Evolutionary conservation across 2,797 vertebrate genomes (phyloP).

Genomic region (Nasua narica): DNA sequence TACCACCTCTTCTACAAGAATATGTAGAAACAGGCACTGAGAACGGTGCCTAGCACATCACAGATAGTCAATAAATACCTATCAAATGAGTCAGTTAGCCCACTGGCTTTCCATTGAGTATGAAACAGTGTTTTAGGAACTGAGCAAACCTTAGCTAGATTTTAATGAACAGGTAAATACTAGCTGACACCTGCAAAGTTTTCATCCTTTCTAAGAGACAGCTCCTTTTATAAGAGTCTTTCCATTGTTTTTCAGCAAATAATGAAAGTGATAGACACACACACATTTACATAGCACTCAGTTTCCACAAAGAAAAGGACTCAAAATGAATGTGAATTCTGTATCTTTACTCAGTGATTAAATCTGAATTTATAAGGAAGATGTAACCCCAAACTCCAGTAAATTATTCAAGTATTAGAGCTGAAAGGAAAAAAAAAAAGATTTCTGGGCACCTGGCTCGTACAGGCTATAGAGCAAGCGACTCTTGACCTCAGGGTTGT

Average conservation of each 20-base stretch:
- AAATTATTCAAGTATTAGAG: background rate
- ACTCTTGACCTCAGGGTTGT: background rate
- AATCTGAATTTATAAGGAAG: background rate
- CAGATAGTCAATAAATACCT: background rate
- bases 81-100: background rate
- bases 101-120: background rate
- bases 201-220: background rate
- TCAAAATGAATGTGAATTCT: slow-evolving; percentile 6
- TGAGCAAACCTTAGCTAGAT: background rate
- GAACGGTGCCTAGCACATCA: background rate
- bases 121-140: background rate
- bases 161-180: background rate
- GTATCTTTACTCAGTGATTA: background rate
- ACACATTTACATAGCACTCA: background rate
- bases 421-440: background rate
- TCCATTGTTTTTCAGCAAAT: background rate
- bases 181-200: background rate
- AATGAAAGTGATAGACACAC: background rate
- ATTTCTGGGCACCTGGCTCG: background rate
- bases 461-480: background rate
- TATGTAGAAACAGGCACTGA: background rate
- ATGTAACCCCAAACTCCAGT: background rate
- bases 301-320: background rate
- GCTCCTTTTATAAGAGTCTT: background rate
- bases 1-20: background rate